phyloP scores from a whole-genome alignment of 2,888 invertebrate genomes.

The Drosophila nigritarsus region DNA sequence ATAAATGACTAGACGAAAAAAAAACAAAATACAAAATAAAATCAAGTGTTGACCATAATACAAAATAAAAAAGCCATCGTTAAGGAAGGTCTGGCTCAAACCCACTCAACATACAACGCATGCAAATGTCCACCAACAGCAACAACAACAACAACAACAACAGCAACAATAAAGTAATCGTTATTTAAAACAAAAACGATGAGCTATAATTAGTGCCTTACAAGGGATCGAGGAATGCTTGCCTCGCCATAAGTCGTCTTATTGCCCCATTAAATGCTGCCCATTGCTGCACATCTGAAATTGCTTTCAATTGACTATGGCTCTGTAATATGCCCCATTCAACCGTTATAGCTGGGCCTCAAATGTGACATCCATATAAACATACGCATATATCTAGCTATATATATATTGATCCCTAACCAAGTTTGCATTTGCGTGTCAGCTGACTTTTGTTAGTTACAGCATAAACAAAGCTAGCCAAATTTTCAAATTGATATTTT shows the following conservation, averaged over 20 bases:
- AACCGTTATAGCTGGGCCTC: conserved; percentile 5
- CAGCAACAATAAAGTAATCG: conserved; percentile 44
- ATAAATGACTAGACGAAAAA: conserved; percentile 50
- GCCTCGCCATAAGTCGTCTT: conserved; percentile 37
- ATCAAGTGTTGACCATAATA: conserved; percentile 52
- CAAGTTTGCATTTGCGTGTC: background rate
- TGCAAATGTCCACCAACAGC: conserved; percentile 45
- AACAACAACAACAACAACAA: conserved; percentile 2
- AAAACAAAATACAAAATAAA: conserved; percentile 1
- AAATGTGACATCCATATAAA: background rate
- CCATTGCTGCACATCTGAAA: conserved; percentile 15
- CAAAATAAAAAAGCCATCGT: conserved; percentile 34
- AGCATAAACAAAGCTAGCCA: background rate
- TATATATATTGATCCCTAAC: background rate
- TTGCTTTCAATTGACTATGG: conserved; percentile 42
- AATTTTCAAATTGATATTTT: background rate
- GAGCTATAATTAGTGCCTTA: conserved; percentile 45
- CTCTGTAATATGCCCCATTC: conserved; percentile 14
- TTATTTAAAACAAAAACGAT: conserved; percentile 14
- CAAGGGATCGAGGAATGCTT: conserved; percentile 19
- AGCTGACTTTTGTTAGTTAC: background rate
- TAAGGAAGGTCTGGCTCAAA: conserved; percentile 56
- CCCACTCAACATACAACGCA: conserved; percentile 17
- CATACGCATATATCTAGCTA: background rate
- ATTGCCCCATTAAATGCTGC: conserved; percentile 34